Base-by-base conservation (phyloP, 30 jellyfish, hydroid and myxozoan species). In the Hydractinia symbiolongicarpus region DNA sequence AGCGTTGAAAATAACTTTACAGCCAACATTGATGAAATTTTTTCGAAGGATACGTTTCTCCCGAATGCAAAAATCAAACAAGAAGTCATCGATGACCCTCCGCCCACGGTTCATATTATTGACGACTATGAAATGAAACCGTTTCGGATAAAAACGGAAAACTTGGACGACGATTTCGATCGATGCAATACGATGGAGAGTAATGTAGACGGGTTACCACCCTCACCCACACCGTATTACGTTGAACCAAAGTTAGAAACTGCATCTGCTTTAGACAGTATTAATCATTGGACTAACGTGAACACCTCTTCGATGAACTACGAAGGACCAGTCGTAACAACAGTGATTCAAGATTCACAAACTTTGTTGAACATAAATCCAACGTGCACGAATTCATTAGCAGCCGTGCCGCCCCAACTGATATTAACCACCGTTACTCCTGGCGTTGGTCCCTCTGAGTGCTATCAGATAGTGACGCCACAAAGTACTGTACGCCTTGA, bases 331-430 rank as follows among this genome's bases (percentile, higher is more conserved):
- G 94, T 84, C 20, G 95, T 81, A 71, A 87, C 83, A n/a, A 53
- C 82, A 13, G 87, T 85, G 53, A 55, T 85, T 54, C 91, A 90
- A 68, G 97, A 86, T 71, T 85, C 95, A 61, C 76, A 80, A 2
- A 83, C 79, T 82, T 92, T 88, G 64, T 72, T 90, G 67, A 66
- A 76, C 54, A 86, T 90, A n/a, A 94, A 91, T 19, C 72, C 97
- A 4, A 80, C 71, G 8, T 86, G 78, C 76, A 81, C 94, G 72
- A 69, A 77, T 64, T 88, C 92, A 76, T 83, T 85, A 53, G 95
- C 93, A 30, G 87, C 98, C 56, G 95, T 87, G 88, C 98, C 96
- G 58, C 98, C 98, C 58, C 98, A 93, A 76, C 83, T 88, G 52
- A 93, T 93, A 44, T 82, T 93, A 17, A 78, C 93, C 19, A 91